Evolutionary conservation across 2,113 vertebrate species (phyloP).

Genomic region (Heterotilapia buettikoferi): DNA sequence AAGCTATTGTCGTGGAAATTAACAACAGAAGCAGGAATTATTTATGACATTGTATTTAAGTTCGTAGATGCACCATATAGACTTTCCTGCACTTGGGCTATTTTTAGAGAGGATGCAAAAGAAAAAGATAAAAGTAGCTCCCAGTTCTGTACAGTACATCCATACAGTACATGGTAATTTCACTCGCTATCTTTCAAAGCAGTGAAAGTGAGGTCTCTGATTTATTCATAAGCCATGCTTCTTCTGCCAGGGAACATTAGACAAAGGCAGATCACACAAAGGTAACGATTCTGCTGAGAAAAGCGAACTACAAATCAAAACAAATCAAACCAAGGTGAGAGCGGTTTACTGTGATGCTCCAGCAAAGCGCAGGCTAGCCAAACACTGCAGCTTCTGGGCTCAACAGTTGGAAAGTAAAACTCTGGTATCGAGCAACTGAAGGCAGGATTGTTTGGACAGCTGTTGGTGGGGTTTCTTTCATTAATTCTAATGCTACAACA

Average conservation of each 20-base stretch:
- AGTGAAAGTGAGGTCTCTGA: constrained; percentile 57
- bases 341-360: not conserved
- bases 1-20: constrained; percentile 6
- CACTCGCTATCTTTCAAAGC: constrained; percentile 52
- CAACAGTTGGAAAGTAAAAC: not conserved
- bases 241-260: constrained; percentile 56
- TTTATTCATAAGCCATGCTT: constrained; percentile 67
- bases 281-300: constrained; percentile 44
- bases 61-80: not conserved
- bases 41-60: constrained; percentile 23
- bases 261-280: constrained; percentile 49
- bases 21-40: constrained; percentile 28
- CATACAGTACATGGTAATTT: constrained; percentile 57
- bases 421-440: not conserved
- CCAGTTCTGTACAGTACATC: constrained; percentile 19
- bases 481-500: not conserved
- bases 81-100: not conserved
- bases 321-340: constrained; percentile 46
- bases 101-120: constrained; percentile 24
- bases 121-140: constrained; percentile 39
- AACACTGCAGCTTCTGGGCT: not conserved
- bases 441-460: not conserved
- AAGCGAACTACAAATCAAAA: constrained; percentile 59
- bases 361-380: not conserved
- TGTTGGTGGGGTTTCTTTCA: not conserved